Evolutionary conservation across 2,113 vertebrate species (phyloP), one percentile per base, ranked within the genome.

Genomic region (Strix aluco): DNA sequence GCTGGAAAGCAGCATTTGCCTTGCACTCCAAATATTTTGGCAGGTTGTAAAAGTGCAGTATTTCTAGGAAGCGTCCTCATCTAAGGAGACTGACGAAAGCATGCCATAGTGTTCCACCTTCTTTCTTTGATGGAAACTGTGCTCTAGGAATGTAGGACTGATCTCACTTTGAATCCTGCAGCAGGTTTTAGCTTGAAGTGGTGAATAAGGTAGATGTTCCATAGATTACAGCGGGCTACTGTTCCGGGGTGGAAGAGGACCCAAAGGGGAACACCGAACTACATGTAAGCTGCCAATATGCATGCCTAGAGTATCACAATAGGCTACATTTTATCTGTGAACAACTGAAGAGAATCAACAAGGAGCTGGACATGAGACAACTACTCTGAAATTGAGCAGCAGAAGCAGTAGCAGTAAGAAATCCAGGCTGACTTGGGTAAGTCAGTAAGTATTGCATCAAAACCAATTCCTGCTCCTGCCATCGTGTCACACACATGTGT

Each of bases 401-500:
- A 66, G 21, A 69, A 58, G n/a, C 12, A 81, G 27, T 0, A 87
- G 29, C 27, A 79, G 8, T 6, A 2, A 75, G 54, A 94, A 95
- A 84, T 66, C 55, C 59, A 57, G 34, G 9, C 32, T 87, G 74
- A 57, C 16, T 21, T 49, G 54, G 12, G 34, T 67, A 92, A 46
- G 44, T 46, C 7, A 52, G 20, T 21, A 75, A 51, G 8, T 20
- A 73, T 10, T 26, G 25, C 29, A 22, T 8, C 7, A 1, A 63
- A 87, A 87, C 14, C 22, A 71, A 20, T 9, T 58, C 47, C 70
- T 63, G 32, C 23, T 90, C 61, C 70, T 71, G 22, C 10, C 6
- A 0, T 15, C 0, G 0, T 6, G 70, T 29, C 51, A 17, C n/a
- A 32, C 5, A 18, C 11, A 23, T 0, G 2, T 4, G 4, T 27